Evolutionary conservation across 30 jellyfish, hydroid and myxozoan species (phyloP), one percentile per base, ranked within the genome.

Genomic region (Mastigias papua): DNA sequence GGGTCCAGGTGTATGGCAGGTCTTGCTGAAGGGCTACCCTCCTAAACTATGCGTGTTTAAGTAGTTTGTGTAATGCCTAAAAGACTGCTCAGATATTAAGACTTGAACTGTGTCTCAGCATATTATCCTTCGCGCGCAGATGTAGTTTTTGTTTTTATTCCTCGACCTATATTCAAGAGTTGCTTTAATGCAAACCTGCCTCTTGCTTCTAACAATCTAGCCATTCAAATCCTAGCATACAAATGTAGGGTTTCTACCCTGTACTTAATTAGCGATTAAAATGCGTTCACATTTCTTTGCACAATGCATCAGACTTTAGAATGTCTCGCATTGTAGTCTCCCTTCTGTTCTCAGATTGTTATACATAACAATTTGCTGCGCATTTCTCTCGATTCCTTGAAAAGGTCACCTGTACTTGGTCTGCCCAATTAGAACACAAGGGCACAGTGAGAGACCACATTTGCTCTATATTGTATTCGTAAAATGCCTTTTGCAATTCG

Each of bases 371-470:
- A 72, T 32, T 22, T 16, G 23, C 83, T 72, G 46, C 23, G 83
- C 68, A 33, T 23, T 34, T 72, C 21, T 23, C 16, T 3, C 68
- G 34, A 32, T 72, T 72, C 83, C 83, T 72, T 72, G 83, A 72
- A 72, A 72, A 34, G 83, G 83, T 72, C 83, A 72, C 83, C 83
- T 72, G 83, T 48, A 23, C 74, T 63, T 63, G 74, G 74, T 63
- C 74, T 63, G 74, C 74, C 26, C 15, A 63, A 63, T 63, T 22
- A 63, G 74, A 63, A 27, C 74, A 27, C 74, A 63, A 23, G 74
- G 74, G 23, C 74, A 63, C 74, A 63, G 74, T 63, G 46, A 63
- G 74, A 10, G 26, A 63, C 74, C 74, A 25, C 74, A 63, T 26
- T 63, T n/a, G 32, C 23, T 63, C 74, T 11, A 63, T 0, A 27